Evolutionary conservation across 2,888 invertebrate species (phyloP).

Genomic region (Brachyptera putata): DNA sequence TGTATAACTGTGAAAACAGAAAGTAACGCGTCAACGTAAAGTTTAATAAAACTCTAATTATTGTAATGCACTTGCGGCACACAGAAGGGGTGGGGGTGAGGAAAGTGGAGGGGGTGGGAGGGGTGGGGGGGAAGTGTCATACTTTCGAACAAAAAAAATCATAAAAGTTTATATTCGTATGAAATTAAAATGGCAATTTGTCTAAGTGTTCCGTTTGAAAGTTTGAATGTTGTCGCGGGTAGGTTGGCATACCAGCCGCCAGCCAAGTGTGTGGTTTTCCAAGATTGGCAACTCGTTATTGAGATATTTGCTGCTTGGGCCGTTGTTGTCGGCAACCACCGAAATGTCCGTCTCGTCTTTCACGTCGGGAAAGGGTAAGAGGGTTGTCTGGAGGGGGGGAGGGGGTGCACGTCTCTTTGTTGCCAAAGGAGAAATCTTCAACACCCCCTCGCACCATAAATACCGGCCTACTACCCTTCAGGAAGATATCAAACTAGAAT

Average conservation of each 20-base stretch:
- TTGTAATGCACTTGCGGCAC: no score
- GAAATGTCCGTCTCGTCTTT: conserved; percentile 7
- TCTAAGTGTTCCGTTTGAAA: not conserved
- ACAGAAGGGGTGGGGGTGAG: no score
- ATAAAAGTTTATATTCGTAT: no score
- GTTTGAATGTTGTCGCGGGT: not conserved
- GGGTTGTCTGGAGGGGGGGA: not conserved
- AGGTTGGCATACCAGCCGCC: not conserved
- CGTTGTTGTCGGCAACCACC: conserved; percentile 1
- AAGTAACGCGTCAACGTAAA: no score
- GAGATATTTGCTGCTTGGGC: not conserved
- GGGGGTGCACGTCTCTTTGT: not conserved
- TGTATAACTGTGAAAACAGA: no score
- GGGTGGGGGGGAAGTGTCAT: no score
- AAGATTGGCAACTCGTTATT: conserved; percentile 5
- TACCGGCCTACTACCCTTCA: conserved; percentile 13
- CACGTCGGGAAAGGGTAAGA: no score
- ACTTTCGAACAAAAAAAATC: no score
- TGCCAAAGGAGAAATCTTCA: conserved; percentile 2
- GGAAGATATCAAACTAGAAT: not conserved
- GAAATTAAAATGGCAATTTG: conserved; percentile 7
- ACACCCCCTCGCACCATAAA: conserved; percentile 3
- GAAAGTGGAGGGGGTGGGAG: no score
- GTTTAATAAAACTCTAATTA: no score
- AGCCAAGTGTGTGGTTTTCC: conserved; percentile 8